phyloP scores from a whole-genome alignment of 2,888 invertebrate genomes.

The Pristionchus mayeri region DNA sequence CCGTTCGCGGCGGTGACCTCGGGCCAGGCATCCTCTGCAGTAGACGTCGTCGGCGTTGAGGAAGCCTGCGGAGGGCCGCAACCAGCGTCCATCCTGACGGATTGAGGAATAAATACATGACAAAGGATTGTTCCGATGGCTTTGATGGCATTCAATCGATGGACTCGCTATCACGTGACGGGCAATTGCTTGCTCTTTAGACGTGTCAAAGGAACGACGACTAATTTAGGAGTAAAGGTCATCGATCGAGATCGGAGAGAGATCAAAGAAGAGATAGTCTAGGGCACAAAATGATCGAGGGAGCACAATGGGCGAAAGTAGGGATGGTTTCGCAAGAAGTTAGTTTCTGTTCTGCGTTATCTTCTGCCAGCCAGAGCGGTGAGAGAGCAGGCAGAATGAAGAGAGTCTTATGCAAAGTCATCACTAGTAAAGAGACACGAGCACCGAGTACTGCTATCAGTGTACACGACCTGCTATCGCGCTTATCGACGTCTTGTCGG shows the following conservation, averaged over 20 bases:
- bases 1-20: not conserved
- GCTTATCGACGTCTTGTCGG: not conserved
- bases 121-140: no score
- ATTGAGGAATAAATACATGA: no score
- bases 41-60: not conserved
- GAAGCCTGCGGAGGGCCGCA: not conserved
- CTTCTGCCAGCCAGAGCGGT: no score
- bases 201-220: not conserved
- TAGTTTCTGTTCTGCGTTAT: not conserved
- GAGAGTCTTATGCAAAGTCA: not conserved
- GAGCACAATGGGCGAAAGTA: not conserved
- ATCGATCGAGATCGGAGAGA: not conserved
- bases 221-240: not conserved
- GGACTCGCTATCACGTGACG: no score
- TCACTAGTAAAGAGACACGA: no score
- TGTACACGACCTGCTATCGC: not conserved
- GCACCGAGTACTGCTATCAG: no score
- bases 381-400: no score
- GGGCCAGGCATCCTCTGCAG: not conserved
- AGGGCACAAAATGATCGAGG: not conserved
- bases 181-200: not conserved
- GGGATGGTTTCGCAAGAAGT: not conserved
- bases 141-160: slow-evolving; percentile 9
- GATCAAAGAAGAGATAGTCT: slow-evolving; percentile 3
- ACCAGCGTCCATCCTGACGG: slow-evolving; percentile 27